A percentile compares a stretch with the other conserved stretches of the same genome.
Conservation (phyloP, 1,140 invertebrate species). For the Plodia interpunctella region DNA sequence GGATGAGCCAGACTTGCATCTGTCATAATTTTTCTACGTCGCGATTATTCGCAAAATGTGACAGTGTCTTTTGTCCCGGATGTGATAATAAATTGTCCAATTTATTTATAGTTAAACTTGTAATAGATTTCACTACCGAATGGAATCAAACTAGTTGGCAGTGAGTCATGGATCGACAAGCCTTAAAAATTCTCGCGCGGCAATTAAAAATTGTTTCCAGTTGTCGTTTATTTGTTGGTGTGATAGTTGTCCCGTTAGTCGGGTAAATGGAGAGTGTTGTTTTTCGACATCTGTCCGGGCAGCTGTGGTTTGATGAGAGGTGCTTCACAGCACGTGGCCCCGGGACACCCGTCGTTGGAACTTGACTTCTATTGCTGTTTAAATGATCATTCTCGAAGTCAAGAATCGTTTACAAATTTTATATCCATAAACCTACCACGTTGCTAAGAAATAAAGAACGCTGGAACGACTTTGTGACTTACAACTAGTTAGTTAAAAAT, state of each 20-base stretch:
- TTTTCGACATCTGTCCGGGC: slow-evolving; percentile 42
- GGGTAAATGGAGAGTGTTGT: slow-evolving; percentile 21
- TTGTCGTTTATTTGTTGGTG: slow-evolving; percentile 45
- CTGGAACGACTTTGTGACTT: no score
- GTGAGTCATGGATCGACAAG: slow-evolving; percentile 41
- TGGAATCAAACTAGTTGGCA: slow-evolving; percentile 35
- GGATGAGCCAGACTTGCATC: slow-evolving; percentile 48
- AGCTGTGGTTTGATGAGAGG: slow-evolving; percentile 31
- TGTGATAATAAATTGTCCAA: slow-evolving; percentile 40
- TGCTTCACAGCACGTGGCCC: slow-evolving; percentile 45
- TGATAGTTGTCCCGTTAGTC: slow-evolving; percentile 44
- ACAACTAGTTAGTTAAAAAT: no score
- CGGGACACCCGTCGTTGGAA: slow-evolving; percentile 24
- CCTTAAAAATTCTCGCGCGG: slow-evolving; percentile 32
- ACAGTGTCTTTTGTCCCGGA: slow-evolving; percentile 60
- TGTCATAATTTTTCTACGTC: slow-evolving; percentile 77
- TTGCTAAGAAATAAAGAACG: no score
- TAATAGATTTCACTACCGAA: slow-evolving; percentile 32
- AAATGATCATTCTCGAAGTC: no score
- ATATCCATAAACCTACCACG: no score
- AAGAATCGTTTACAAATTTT: no score
- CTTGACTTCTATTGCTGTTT: no score
- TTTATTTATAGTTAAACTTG: slow-evolving; percentile 46
- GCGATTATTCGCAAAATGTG: slow-evolving; percentile 62
- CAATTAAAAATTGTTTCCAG: slow-evolving; percentile 54